Evolutionary conservation across 2,113 vertebrate species (phyloP).

Genomic region (Aspiorhynchus laticeps): DNA sequence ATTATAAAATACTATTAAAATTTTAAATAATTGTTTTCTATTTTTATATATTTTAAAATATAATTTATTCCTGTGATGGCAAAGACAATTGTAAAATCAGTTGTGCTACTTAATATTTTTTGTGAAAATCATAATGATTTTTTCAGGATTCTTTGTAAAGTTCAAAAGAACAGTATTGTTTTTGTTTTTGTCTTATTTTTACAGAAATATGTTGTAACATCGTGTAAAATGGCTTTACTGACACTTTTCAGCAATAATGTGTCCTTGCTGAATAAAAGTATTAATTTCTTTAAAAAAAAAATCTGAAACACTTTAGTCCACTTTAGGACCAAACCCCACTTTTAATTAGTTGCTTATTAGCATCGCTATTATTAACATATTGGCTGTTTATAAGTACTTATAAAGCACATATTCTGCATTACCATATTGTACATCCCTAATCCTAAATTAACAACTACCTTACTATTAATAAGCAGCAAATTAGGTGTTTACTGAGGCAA

Average conservation of each 20-base stretch:
- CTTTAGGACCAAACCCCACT: no score
- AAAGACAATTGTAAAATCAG: not conserved
- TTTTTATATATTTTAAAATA: not conserved
- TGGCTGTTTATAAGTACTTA: no score
- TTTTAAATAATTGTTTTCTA: not conserved
- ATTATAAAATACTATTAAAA: not conserved
- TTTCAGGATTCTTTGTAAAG: not conserved
- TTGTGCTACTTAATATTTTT: no score
- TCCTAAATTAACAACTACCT: no score
- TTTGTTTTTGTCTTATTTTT: not conserved
- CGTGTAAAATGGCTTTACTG: not conserved
- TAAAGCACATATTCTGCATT: no score
- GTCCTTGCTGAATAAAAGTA: not conserved
- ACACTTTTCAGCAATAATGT: not conserved
- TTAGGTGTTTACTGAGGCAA: no score
- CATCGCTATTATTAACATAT: no score
- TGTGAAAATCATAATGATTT: not conserved
- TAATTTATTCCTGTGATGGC: not conserved
- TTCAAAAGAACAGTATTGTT: not conserved
- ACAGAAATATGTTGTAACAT: not conserved
- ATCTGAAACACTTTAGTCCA: no score
- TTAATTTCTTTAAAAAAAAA: no score
- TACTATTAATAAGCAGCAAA: no score
- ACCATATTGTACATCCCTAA: no score
- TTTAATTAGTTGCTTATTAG: no score